These are phyloP conservation scores for Sebastes ruberrimus DNA, from an alignment of 2,797 vertebrate species.

Conservation along the genomic window DNA sequence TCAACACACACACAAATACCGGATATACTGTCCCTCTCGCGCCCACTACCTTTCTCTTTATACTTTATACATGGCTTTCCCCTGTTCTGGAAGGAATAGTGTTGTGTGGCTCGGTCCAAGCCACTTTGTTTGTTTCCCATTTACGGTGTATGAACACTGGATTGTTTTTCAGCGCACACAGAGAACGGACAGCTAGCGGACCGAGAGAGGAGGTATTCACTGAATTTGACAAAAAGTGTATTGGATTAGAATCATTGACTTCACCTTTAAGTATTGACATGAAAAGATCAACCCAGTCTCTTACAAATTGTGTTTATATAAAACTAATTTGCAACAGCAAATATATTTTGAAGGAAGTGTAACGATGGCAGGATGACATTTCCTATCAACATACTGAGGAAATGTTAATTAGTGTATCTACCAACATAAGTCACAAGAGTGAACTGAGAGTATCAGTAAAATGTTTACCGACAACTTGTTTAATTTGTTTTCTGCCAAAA, in stretches of 20 bases:
- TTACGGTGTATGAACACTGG: not conserved
- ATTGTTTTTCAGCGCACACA: not conserved
- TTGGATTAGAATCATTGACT: not conserved
- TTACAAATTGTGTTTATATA: not conserved
- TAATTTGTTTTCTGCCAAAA: not conserved
- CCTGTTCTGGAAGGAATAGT: not conserved
- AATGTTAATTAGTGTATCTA: not conserved
- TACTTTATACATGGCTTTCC: not conserved
- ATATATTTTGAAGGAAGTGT: not conserved
- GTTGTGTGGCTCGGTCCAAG: not conserved
- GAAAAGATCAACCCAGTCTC: not conserved
- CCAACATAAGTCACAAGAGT: not conserved
- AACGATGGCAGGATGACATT: not conserved
- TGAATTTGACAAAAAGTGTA: not conserved
- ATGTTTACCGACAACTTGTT: not conserved
- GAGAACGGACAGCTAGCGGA: not conserved
- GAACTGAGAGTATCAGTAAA: not conserved
- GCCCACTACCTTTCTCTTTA: not conserved
- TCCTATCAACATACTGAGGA: not conserved
- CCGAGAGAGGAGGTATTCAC: not conserved
- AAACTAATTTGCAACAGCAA: not conserved
- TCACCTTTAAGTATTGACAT: not conserved
- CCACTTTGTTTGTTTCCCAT: not conserved
- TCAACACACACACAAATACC: rapidly evolving
- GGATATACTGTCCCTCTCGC: not conserved